phyloP scores from a whole-genome alignment of 1,140 invertebrate genomes.

The Macrotrachela quadricornifera region DNA sequence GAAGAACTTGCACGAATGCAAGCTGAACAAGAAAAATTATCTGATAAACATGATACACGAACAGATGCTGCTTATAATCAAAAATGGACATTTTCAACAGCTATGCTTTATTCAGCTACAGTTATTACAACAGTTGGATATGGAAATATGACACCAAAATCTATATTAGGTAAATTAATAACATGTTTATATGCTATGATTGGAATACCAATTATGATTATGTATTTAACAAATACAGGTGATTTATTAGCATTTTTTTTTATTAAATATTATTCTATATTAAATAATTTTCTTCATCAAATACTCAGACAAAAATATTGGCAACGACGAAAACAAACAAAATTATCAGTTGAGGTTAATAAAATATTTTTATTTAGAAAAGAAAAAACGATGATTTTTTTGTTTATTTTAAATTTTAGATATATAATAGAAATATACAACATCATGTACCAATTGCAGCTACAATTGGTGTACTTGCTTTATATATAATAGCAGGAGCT shows the following conservation, averaged over 20 bases:
- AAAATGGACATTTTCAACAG: conserved; percentile 20
- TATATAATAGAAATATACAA: not conserved
- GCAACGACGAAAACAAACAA: too few relatives aligned
- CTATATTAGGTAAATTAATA: conserved; percentile 65
- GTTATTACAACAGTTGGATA: conserved; percentile 91
- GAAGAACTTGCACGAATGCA: too few relatives aligned
- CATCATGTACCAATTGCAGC: not conserved
- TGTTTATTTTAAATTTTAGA: too few relatives aligned
- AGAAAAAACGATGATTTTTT: too few relatives aligned
- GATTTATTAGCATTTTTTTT: conserved; percentile 82
- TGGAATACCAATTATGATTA: conserved; percentile 74
- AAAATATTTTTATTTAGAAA: too few relatives aligned
- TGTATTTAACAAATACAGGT: conserved; percentile 82
- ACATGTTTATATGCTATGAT: conserved; percentile 86
- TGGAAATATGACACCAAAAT: conserved; percentile 80
- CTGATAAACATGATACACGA: too few relatives aligned
- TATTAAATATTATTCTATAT: conserved; percentile 44
- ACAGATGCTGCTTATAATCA: too few relatives aligned
- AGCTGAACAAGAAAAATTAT: too few relatives aligned
- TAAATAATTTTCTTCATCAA: not conserved
- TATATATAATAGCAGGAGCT: conserved; percentile 63
- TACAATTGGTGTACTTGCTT: conserved; percentile 20
- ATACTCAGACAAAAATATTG: too few relatives aligned
- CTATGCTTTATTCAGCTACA: conserved; percentile 63
- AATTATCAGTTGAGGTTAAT: too few relatives aligned